These are phyloP conservation scores for Polydrusus pterygomalis DNA, from an alignment of 2,888 invertebrate genomes.

Conservation along the genomic window DNA sequence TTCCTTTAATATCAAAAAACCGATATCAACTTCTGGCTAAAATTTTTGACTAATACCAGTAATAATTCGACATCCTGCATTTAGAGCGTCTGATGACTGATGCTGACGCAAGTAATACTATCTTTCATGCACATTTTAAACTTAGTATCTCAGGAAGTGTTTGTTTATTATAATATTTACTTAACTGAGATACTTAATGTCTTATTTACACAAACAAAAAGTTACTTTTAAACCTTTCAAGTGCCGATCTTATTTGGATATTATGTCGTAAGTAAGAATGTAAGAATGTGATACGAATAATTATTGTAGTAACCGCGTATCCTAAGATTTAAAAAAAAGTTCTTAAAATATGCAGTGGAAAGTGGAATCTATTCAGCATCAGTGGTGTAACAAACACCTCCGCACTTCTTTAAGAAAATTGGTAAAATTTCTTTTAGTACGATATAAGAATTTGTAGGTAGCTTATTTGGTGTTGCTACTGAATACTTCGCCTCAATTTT, in stretches of 20 bases:
- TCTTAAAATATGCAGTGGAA: too few species aligned
- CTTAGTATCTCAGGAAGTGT: conserved; percentile 49
- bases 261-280: too few species aligned
- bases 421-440: too few species aligned
- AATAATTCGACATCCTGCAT: conserved; percentile 30
- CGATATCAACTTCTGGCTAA: not conserved
- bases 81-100: conserved; percentile 34
- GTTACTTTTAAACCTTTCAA: conserved; percentile 25
- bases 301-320: too few species aligned
- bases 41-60: not conserved
- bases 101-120: conserved; percentile 32
- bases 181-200: conserved; percentile 43
- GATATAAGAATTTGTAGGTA: too few species aligned
- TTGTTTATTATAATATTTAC: conserved; percentile 54
- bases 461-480: too few species aligned
- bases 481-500: too few species aligned
- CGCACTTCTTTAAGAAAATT: too few species aligned
- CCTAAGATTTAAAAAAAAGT: too few species aligned
- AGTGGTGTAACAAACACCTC: too few species aligned
- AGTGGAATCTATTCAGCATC: too few species aligned
- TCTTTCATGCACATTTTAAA: conserved; percentile 44
- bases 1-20: not conserved
- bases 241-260: conserved; percentile 12
- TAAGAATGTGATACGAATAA: too few species aligned
- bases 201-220: conserved; percentile 48